Base-by-base conservation (phyloP, 2,113 vertebrate genomes). In the Trinectes maculatus region DNA sequence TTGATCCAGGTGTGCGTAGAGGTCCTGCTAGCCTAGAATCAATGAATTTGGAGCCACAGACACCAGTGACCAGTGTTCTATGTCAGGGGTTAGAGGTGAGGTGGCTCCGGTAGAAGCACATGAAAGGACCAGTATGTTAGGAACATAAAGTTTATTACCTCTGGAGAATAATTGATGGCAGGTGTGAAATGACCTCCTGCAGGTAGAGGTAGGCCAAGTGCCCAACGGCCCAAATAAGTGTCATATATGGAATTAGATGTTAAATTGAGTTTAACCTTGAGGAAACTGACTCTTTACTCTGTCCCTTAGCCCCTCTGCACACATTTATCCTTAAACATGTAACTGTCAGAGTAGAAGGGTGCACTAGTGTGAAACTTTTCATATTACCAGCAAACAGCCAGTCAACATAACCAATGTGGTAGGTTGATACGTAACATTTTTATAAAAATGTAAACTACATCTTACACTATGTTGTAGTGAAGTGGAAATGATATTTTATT, bases 101-200 rank as follows among this genome's bases (percentile, higher is more conserved):
- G 66, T 74, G 77, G 67, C 74, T 61, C 66, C 71, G 83, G 42
- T 76, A 77, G 68, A 74, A 72, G 84, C 83, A 91, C 87, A 91
- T 92, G 89, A 93, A 92, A 93, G 89, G 61, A 80, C 75, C 81
- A 40, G 59, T 57, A 74, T 83, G 86, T 77, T 51, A 51, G 79
- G 73, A 78, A 37, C 61, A 68, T 82, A 85, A 89, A 83, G 65
- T 91, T 92, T 93, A 93, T 87, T 87, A 85, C 78, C 86, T 61
- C 79, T 69, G 83, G 55, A 74, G 67, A 84, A 71, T 90, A 90
- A 93, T 91, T 91, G 88, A 93, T 93, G 77, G 78, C 64, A 59
- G 79, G 76, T 80, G 78, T 76, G 69, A 80, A 59, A 64, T 68
- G 70, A 81, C 82, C 85, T 87, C 83, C 83, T 84, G 77, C 82